A percentile compares a stretch with the other conserved stretches of the same genome.
Conservation (phyloP, 2,888 invertebrate genomes). For the Ecliptopera silaceata region DNA sequence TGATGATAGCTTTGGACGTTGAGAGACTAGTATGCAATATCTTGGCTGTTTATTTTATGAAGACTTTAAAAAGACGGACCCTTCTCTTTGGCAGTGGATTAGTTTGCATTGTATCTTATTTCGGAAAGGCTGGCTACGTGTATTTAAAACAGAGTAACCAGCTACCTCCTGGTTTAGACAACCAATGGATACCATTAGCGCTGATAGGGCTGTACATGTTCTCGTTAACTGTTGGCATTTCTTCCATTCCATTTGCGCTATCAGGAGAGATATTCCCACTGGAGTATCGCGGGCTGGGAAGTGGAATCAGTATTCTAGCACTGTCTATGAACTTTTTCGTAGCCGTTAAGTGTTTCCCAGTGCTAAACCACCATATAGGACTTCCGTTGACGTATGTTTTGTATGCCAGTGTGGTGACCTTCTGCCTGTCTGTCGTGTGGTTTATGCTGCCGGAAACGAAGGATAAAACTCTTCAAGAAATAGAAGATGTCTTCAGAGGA, state of each 20-base stretch:
- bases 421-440: constrained; percentile 79
- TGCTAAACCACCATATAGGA: constrained; percentile 77
- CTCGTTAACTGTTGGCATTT: constrained; percentile 83
- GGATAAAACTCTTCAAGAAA: constrained; percentile 85
- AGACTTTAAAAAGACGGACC: constrained; percentile 83
- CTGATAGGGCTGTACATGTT: constrained; percentile 82
- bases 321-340: constrained; percentile 85
- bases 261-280: constrained; percentile 88
- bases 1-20: constrained; percentile 85
- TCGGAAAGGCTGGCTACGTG: constrained; percentile 77
- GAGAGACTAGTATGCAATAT: constrained; percentile 85
- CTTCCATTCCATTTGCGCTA: constrained; percentile 88
- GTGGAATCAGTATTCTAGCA: constrained; percentile 84
- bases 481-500: constrained; percentile 82
- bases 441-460: constrained; percentile 87
- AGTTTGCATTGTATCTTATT: constrained; percentile 83
- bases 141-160: constrained; percentile 58
- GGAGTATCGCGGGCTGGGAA: constrained; percentile 84
- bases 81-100: constrained; percentile 83
- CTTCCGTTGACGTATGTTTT: constrained; percentile 83
- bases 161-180: constrained; percentile 51
- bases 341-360: constrained; percentile 86
- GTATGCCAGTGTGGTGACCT: constrained; percentile 81
- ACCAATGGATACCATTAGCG: constrained; percentile 74
- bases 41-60: constrained; percentile 84